Conservation (phyloP, 2,797 vertebrate species). For the Kryptopterus vitreolus region DNA sequence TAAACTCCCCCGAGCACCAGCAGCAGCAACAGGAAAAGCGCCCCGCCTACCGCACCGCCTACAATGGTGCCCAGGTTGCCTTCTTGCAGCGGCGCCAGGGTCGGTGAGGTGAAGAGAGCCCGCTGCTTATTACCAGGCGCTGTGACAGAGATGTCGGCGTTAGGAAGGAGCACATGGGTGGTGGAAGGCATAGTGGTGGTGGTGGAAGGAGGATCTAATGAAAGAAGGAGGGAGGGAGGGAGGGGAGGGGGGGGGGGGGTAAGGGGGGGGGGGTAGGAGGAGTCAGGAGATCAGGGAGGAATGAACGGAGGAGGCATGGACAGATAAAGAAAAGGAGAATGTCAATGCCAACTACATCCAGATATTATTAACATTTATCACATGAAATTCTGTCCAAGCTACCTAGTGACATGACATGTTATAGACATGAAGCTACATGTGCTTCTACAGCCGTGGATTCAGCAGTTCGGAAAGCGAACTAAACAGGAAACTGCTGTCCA, state of each 20-base stretch:
- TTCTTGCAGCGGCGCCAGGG: constrained; percentile 87
- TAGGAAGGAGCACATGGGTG: constrained; percentile 88
- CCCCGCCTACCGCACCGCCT: constrained; percentile 92
- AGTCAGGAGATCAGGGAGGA: no score
- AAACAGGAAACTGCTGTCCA: constrained; percentile 54
- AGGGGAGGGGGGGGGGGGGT: constrained; percentile 58
- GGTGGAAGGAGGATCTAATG: constrained; percentile 98
- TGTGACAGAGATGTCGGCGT: constrained; percentile 84
- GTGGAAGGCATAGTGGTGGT: constrained; percentile 85
- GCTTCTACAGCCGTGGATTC: constrained; percentile 41
- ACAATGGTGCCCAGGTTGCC: constrained; percentile 90
- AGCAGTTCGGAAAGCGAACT: constrained; percentile 36
- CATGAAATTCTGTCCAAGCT: constrained; percentile 54
- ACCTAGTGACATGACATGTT: constrained; percentile 47
- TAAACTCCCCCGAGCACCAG: constrained; percentile 83
- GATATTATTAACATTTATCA: constrained; percentile 64
- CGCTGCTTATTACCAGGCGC: constrained; percentile 75
- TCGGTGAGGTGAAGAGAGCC: constrained; percentile 86
- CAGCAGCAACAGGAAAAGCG: constrained; percentile 90
- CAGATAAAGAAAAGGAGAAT: constrained; percentile 92
- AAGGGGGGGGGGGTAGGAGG: constrained; percentile 59
- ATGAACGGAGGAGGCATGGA: constrained; percentile 73
- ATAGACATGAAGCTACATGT: constrained; percentile 52
- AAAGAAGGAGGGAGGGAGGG: constrained; percentile 79
- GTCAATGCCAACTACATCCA: constrained; percentile 90